Conservation (phyloP, 2,113 vertebrate genomes). For the Spea bombifrons region DNA sequence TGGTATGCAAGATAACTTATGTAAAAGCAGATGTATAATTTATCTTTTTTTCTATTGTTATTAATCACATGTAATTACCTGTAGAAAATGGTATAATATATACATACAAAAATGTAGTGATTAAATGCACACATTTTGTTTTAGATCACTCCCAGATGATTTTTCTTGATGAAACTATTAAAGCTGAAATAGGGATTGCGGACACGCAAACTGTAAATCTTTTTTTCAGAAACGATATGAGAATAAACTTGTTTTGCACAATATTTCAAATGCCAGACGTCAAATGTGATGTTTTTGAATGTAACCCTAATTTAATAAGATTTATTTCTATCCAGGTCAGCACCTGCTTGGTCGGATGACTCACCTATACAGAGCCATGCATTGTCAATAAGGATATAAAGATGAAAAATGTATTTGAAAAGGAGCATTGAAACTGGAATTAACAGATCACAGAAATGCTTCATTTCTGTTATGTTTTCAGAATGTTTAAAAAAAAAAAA, state of each 20-base stretch:
- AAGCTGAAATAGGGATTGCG: constrained; percentile 19
- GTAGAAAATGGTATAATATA: neutral
- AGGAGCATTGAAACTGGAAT: neutral
- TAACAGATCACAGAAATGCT: neutral
- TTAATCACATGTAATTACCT: constrained; percentile 4
- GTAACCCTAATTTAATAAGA: constrained; percentile 33
- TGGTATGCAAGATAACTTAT: too few species aligned
- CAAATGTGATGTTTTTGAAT: constrained; percentile 9
- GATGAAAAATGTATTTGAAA: constrained; percentile 17
- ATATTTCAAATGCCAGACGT: constrained; percentile 38
- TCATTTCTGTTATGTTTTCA: neutral
- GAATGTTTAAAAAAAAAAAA: too few species aligned
- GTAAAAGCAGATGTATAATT: neutral
- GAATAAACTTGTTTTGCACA: constrained; percentile 30
- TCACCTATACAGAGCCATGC: constrained; percentile 9
- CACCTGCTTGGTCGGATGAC: constrained; percentile 31
- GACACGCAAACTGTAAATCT: constrained; percentile 28
- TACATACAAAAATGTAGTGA: neutral
- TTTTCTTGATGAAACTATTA: constrained; percentile 28
- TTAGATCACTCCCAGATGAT: neutral
- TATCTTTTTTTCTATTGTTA: neutral
- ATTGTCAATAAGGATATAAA: constrained; percentile 31
- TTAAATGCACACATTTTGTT: constrained; percentile 16
- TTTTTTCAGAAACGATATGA: constrained; percentile 20
- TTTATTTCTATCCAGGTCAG: constrained; percentile 37